Evolutionary conservation across 2,797 vertebrate genomes (phyloP).

Genomic region (Crenuchus spilurus): DNA sequence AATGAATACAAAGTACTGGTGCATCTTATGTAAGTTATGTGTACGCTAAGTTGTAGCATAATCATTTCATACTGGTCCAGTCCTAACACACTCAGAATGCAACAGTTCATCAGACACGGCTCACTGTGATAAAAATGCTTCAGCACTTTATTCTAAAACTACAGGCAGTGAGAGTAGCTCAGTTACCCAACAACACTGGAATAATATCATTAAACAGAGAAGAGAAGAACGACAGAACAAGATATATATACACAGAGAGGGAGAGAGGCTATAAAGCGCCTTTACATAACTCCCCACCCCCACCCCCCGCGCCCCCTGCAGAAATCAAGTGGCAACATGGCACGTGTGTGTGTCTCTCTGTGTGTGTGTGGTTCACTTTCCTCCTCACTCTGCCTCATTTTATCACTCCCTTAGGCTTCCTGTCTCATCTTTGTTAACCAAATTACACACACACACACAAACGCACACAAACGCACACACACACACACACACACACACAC

Average conservation of each 20-base stretch:
- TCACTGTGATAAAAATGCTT: neutral
- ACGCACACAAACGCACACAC: neutral
- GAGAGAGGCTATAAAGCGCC: conserved; percentile 23
- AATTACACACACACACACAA: conserved; percentile 30
- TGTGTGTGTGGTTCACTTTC: conserved; percentile 7
- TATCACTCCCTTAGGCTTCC: conserved; percentile 47
- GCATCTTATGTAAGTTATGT: too few species aligned
- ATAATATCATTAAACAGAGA: neutral
- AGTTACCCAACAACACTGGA: conserved; percentile 5
- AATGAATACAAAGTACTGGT: too few species aligned
- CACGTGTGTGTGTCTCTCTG: conserved; percentile 24
- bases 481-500: conserved; percentile 21
- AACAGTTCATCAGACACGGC: too few species aligned
- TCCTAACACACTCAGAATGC: neutral
- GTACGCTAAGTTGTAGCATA: too few species aligned
- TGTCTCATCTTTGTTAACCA: conserved; percentile 42
- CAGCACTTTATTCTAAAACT: neutral
- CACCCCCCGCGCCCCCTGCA: conserved; percentile 48
- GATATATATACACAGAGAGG: neutral
- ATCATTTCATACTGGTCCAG: too few species aligned
- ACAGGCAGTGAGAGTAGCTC: neutral
- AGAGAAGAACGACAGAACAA: neutral
- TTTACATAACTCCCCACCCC: conserved; percentile 57
- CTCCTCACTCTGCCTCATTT: conserved; percentile 10
- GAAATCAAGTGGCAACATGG: conserved; percentile 39